Conservation (phyloP, 1,140 invertebrate species). For the Danaus melanippus region DNA sequence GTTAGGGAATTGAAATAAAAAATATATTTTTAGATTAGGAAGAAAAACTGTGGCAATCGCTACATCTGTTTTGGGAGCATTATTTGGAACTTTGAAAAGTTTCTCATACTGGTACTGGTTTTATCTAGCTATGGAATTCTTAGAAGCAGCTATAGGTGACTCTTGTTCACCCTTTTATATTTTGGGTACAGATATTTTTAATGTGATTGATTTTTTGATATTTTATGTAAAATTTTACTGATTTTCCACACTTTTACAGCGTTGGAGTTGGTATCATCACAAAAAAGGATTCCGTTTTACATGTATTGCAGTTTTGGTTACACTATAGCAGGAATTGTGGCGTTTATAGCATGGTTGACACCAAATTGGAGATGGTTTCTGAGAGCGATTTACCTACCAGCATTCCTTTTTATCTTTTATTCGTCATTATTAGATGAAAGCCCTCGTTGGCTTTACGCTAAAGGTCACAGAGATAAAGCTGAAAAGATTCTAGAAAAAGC, state of each 20-base stretch:
- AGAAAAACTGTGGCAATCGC: constrained; percentile 36
- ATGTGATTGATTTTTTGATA: constrained; percentile 11
- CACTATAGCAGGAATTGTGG: constrained; percentile 28
- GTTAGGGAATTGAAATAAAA: constrained; percentile 4
- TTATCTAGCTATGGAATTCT: constrained; percentile 42
- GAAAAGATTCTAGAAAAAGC: constrained; percentile 36
- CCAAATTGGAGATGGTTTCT: constrained; percentile 50
- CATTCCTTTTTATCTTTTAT: constrained; percentile 40
- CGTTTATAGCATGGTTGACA: constrained; percentile 31
- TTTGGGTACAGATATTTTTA: constrained; percentile 27
- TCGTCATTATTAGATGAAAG: constrained; percentile 51
- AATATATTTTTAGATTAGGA: constrained; percentile 34
- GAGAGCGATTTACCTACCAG: constrained; percentile 40
- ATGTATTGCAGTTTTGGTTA: constrained; percentile 34
- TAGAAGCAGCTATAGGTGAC: constrained; percentile 48
- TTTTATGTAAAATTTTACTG: no score
- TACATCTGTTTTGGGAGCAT: constrained; percentile 37
- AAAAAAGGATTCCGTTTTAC: constrained; percentile 35
- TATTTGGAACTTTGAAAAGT: constrained; percentile 41
- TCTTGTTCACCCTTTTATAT: constrained; percentile 43
- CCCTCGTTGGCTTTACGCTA: constrained; percentile 78
- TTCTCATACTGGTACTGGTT: constrained; percentile 43
- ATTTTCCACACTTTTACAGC: constrained; percentile 26
- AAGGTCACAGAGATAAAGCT: constrained; percentile 49
- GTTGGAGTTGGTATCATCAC: constrained; percentile 42